Conservation (phyloP, 2,888 invertebrate species). For the Patella caerulea region DNA sequence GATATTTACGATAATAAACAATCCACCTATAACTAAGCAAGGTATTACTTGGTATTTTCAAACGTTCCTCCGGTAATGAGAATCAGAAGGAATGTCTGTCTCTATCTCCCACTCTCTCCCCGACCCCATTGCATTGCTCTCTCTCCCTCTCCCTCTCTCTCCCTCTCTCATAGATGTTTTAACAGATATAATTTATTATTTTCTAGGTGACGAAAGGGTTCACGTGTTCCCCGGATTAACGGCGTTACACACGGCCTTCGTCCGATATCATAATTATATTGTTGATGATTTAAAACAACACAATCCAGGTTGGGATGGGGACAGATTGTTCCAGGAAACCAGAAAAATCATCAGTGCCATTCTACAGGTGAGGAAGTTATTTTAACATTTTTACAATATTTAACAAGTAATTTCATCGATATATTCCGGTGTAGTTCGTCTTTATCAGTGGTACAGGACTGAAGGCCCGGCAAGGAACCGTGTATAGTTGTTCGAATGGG, state of each 20-base stretch:
- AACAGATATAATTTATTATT: neutral
- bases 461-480: too few relatives aligned
- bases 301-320: neutral
- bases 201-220: neutral
- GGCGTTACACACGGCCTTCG: neutral
- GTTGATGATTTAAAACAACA: neutral
- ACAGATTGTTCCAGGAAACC: neutral
- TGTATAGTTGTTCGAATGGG: too few relatives aligned
- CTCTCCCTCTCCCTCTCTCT: slow-evolving; percentile 19
- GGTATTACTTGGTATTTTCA: too few relatives aligned
- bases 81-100: too few relatives aligned
- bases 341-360: neutral
- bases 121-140: neutral
- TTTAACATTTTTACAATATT: too few relatives aligned
- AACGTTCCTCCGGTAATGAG: too few relatives aligned
- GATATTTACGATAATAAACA: too few relatives aligned
- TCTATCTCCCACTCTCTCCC: too few relatives aligned
- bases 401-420: too few relatives aligned
- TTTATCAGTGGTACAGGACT: too few relatives aligned
- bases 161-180: slow-evolving; percentile 16
- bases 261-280: neutral
- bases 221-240: neutral
- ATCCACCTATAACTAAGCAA: too few relatives aligned
- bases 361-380: neutral
- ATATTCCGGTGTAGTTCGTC: too few relatives aligned